These are phyloP conservation scores for Xestia ashworthii DNA, from an alignment of 2,888 invertebrate genomes.

Conservation along the genomic window DNA sequence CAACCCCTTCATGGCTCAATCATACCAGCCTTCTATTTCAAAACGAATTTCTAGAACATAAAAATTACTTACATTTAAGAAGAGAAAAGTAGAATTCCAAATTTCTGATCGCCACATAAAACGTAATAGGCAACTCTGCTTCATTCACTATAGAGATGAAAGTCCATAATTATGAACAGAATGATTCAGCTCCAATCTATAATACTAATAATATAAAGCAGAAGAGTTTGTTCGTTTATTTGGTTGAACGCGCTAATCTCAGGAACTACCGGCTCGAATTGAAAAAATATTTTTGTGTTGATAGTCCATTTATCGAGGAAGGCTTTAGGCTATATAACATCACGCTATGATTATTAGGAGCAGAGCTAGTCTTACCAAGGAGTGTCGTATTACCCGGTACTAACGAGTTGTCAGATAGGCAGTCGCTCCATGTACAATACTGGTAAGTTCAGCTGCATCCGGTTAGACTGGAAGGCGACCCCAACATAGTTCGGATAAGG, in stretches of 20 bases:
- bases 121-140: constrained; percentile 3
- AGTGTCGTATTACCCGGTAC: too few relatives aligned
- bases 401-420: not conserved
- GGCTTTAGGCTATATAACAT: too few relatives aligned
- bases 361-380: too few relatives aligned
- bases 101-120: constrained; percentile 22
- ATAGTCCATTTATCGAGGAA: too few relatives aligned
- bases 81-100: constrained; percentile 27
- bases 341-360: too few relatives aligned
- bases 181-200: constrained; percentile 31
- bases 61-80: constrained; percentile 10
- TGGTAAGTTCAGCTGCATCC: not conserved
- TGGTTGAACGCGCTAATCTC: too few relatives aligned
- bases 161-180: constrained; percentile 27
- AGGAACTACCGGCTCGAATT: too few relatives aligned
- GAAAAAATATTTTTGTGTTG: too few relatives aligned
- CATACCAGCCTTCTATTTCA: constrained; percentile 5
- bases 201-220: too few relatives aligned
- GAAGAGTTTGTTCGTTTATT: too few relatives aligned
- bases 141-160: constrained; percentile 35
- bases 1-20: not conserved
- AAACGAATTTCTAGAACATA: constrained; percentile 6
- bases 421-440: not conserved
- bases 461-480: not conserved
- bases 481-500: not conserved